Evolutionary conservation across 1,140 invertebrate species (phyloP).

Genomic region (Tetraneura akinire): DNA sequence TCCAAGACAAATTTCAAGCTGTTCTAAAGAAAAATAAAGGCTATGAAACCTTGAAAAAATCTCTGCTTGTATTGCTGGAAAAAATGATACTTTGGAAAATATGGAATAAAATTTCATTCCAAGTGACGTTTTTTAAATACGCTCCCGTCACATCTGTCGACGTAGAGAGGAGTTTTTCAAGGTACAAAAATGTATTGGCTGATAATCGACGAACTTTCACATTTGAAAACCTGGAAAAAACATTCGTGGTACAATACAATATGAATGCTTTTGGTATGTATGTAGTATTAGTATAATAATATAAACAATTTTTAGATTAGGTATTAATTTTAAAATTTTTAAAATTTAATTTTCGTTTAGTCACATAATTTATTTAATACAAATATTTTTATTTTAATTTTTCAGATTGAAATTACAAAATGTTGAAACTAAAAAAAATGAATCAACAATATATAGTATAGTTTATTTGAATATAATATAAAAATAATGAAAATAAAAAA

Average conservation of each 20-base stretch:
- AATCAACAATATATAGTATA: neutral
- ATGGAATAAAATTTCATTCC: neutral
- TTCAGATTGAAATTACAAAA: neutral
- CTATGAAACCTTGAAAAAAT: neutral
- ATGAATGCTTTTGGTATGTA: slow-evolving; percentile 11
- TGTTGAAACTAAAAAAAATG: neutral
- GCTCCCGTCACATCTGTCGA: no score
- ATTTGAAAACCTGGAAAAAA: no score
- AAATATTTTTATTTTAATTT: slow-evolving; percentile 2
- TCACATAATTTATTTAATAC: neutral
- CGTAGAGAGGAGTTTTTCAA: no score
- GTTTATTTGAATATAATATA: no score
- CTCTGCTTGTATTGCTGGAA: neutral
- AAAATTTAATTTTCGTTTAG: neutral
- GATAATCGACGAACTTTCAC: no score
- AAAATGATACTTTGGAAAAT: neutral
- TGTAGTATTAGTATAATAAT: no score
- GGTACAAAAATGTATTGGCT: no score
- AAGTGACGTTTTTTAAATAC: no score
- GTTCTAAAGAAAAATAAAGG: slow-evolving; percentile 7
- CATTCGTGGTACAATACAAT: no score
- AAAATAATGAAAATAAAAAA: no score
- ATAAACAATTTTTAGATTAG: no score
- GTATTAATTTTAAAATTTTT: no score
- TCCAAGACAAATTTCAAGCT: neutral